These are phyloP conservation scores for Brachyhypopomus occidentalis DNA, from an alignment of 2,113 vertebrate species.

Conservation along the genomic window DNA sequence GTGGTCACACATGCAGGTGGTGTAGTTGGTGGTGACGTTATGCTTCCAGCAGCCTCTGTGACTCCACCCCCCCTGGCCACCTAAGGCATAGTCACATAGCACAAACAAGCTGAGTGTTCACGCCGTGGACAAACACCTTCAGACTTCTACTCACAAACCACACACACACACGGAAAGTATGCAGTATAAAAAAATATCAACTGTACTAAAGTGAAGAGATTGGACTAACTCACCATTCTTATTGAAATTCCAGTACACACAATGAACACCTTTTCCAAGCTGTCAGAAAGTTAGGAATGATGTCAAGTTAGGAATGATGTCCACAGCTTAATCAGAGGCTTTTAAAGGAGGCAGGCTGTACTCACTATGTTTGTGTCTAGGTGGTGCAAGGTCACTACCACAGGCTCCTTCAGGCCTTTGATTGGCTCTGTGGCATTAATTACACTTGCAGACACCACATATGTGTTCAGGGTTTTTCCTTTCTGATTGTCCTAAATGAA, in stretches of 20 bases:
- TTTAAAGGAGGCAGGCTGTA: not conserved
- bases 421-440: slow-evolving; percentile 72
- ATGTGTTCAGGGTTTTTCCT: slow-evolving; percentile 74
- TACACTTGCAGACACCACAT: slow-evolving; percentile 85
- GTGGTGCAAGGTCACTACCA: slow-evolving; percentile 79
- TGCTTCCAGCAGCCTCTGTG: slow-evolving; percentile 76
- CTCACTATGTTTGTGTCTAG: slow-evolving; percentile 73
- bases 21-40: slow-evolving; percentile 77
- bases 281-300: slow-evolving; percentile 55
- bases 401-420: slow-evolving; percentile 75
- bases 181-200: not conserved
- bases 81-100: slow-evolving; percentile 65
- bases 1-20: slow-evolving; percentile 87
- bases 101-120: not conserved
- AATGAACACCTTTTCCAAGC: slow-evolving; percentile 69
- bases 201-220: no score
- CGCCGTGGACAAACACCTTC: slow-evolving; percentile 9
- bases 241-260: slow-evolving; percentile 87
- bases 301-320: not conserved
- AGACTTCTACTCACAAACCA: slow-evolving; percentile 4
- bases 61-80: slow-evolving; percentile 85
- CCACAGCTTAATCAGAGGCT: not conserved
- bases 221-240: slow-evolving; percentile 72
- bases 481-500: slow-evolving; percentile 65
- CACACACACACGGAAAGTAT: not conserved